phyloP scores from a whole-genome alignment of 2,888 invertebrate genomes.

The Erynnis tages region DNA sequence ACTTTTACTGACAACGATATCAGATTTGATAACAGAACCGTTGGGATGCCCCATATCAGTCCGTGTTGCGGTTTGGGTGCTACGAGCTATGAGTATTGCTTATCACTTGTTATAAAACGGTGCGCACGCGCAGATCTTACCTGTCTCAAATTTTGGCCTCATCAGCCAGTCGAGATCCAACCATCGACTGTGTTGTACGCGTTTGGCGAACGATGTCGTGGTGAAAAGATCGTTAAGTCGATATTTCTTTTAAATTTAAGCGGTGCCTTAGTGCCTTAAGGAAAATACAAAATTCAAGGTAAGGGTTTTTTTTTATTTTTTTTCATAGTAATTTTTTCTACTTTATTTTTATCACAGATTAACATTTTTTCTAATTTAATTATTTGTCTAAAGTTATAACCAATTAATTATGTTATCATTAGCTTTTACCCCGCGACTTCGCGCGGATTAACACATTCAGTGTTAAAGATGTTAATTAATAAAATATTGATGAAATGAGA shows the following conservation, averaged over 20 bases:
- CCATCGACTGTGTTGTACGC: constrained; percentile 20
- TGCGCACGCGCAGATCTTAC: constrained; percentile 31
- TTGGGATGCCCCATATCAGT: too few relatives aligned
- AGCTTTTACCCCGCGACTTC: too few relatives aligned
- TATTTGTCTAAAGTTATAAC: too few relatives aligned
- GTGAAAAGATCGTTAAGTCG: constrained; percentile 18
- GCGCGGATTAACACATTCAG: too few relatives aligned
- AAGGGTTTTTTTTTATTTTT: background rate
- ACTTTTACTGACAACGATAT: background rate
- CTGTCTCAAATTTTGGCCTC: constrained; percentile 2
- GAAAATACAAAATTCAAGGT: constrained; percentile 9
- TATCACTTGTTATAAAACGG: constrained; percentile 21
- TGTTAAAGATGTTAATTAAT: too few relatives aligned
- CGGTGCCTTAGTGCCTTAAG: too few relatives aligned
- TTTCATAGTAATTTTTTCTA: background rate
- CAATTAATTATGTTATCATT: too few relatives aligned
- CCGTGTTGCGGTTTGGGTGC: too few relatives aligned
- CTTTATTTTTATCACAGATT: background rate
- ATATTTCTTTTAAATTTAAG: too few relatives aligned
- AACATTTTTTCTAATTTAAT: too few relatives aligned
- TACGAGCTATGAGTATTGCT: background rate
- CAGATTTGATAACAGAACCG: too few relatives aligned
- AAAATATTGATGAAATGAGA: too few relatives aligned
- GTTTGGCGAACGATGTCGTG: constrained; percentile 10
- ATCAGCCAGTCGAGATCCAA: constrained; percentile 28